phyloP scores from a whole-genome alignment of 53 echinoderm and acorn worm genomes.

The Antedon mediterranea region DNA sequence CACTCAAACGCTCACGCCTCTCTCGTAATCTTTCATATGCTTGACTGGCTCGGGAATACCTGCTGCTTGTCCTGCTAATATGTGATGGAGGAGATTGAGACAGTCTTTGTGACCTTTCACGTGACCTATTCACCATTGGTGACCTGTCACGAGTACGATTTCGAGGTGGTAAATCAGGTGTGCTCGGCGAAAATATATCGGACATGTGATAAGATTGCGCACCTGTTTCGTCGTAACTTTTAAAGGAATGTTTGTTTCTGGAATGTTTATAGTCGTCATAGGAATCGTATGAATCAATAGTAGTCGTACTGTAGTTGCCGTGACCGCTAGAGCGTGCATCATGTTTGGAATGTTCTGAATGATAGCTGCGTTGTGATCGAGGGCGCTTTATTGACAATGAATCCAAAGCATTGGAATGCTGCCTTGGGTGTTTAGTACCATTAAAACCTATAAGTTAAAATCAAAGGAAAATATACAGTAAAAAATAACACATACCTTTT shows the following conservation, averaged over 20 bases:
- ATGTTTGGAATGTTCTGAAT: not conserved
- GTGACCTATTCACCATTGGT: slow-evolving; percentile 1
- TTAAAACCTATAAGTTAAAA: not conserved
- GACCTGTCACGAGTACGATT: slow-evolving; percentile 16
- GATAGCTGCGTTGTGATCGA: slow-evolving; percentile 17
- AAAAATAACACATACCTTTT: too few species aligned
- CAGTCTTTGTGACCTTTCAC: not conserved
- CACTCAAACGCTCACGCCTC: slow-evolving; percentile 54
- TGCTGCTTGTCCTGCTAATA: not conserved
- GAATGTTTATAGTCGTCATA: slow-evolving; percentile 17
- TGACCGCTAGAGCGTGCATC: slow-evolving; percentile 10
- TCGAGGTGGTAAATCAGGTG: not conserved
- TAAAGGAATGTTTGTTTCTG: slow-evolving; percentile 6
- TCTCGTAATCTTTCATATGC: slow-evolving; percentile 83
- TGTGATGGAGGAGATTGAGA: slow-evolving; percentile 38
- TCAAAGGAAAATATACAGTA: too few species aligned
- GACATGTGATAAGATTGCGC: slow-evolving; percentile 87
- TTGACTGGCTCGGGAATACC: slow-evolving; percentile 32
- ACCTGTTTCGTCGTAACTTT: slow-evolving; percentile 3
- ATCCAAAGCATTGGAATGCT: slow-evolving; percentile 4
- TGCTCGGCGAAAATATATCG: slow-evolving; percentile 67
- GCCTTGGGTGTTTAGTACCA: not conserved
- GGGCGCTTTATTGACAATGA: slow-evolving; percentile 39
- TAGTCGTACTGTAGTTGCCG: slow-evolving; percentile 59
- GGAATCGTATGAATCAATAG: slow-evolving; percentile 50